These are phyloP conservation scores for Oedothorax gibbosus DNA, from an alignment of 1,140 invertebrate species.

Conservation along the genomic window DNA sequence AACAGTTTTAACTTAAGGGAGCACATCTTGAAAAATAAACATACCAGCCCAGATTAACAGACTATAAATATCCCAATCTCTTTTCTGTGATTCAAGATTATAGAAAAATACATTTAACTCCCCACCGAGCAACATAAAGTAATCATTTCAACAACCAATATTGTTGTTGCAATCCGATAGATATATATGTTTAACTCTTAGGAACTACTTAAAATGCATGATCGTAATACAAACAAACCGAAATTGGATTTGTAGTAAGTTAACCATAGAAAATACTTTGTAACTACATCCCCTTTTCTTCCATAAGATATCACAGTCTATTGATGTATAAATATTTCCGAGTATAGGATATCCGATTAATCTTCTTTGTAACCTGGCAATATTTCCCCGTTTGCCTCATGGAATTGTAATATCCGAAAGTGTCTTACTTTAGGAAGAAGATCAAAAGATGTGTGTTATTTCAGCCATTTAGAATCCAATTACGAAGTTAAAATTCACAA, in stretches of 20 bases:
- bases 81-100: too few species aligned
- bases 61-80: too few species aligned
- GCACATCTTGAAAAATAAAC: too few species aligned
- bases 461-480: conserved; percentile 26
- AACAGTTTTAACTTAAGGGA: too few species aligned
- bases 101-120: too few species aligned
- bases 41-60: too few species aligned
- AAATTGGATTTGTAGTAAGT: not conserved
- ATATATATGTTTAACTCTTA: too few species aligned
- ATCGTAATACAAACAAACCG: not conserved
- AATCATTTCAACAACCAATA: too few species aligned
- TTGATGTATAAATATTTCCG: conserved; percentile 38
- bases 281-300: not conserved
- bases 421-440: conserved; percentile 14
- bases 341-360: conserved; percentile 8
- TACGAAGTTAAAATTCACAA: conserved; percentile 11
- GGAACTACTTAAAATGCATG: too few species aligned
- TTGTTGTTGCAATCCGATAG: too few species aligned
- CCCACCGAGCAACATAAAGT: too few species aligned
- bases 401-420: not conserved
- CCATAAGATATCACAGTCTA: not conserved
- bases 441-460: conserved; percentile 22
- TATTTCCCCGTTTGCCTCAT: not conserved
- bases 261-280: not conserved
- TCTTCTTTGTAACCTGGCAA: conserved; percentile 24